Conservation (phyloP, 1,140 invertebrate species). For the Drosophila paulistorum region DNA sequence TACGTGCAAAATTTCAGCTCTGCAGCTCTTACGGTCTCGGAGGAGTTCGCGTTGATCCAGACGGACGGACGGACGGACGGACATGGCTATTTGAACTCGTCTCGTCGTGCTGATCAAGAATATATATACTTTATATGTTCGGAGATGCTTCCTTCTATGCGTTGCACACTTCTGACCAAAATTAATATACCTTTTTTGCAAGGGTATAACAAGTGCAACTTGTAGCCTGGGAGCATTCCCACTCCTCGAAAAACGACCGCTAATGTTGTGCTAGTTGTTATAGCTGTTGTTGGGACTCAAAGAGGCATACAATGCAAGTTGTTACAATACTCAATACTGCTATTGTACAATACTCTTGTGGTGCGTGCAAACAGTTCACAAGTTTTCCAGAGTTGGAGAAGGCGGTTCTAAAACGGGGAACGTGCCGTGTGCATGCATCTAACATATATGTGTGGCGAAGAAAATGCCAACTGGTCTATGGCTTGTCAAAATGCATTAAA, state of each 20-base stretch:
- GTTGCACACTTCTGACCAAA: no score
- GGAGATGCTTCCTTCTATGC: no score
- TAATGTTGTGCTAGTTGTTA: slow-evolving; percentile 74
- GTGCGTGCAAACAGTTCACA: slow-evolving; percentile 54
- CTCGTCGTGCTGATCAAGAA: no score
- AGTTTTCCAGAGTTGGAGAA: slow-evolving; percentile 39
- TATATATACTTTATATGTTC: no score
- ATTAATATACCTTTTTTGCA: no score
- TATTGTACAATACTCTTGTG: slow-evolving; percentile 36
- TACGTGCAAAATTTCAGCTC: no score
- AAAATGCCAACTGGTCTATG: not conserved
- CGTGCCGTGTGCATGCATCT: not conserved
- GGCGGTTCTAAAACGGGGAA: slow-evolving; percentile 12
- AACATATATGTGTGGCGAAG: not conserved
- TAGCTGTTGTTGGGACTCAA: slow-evolving; percentile 68
- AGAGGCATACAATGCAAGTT: slow-evolving; percentile 62
- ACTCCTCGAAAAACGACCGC: slow-evolving; percentile 32
- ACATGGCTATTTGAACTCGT: no score
- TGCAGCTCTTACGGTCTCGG: no score
- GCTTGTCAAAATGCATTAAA: slow-evolving; percentile 14
- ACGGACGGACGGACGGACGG: no score
- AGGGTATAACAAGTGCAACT: no score
- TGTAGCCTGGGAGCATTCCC: not conserved
- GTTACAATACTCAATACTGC: no score
- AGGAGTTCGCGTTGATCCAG: no score